These are phyloP conservation scores for Crambe crambe DNA, from an alignment of 37 sponge, comb jelly and placozoan genomes.

Conservation along the genomic window DNA sequence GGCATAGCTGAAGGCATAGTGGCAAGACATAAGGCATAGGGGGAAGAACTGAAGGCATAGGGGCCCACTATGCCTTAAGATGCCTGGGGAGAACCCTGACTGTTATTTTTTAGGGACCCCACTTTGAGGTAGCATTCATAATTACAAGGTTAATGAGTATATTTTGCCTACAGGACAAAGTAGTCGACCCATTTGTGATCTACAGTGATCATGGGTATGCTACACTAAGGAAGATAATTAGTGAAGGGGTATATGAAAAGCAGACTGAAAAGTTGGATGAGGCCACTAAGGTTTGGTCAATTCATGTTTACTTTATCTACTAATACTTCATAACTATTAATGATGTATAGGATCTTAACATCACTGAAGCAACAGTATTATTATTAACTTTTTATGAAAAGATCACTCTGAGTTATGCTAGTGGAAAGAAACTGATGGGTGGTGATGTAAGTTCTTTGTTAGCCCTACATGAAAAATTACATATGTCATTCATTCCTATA, in stretches of 20 bases:
- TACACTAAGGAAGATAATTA: constrained; percentile 34
- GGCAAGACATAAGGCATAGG: too few relatives aligned
- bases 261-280: constrained; percentile 11
- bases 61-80: too few relatives aligned
- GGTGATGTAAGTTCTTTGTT: constrained; percentile 4
- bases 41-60: too few relatives aligned
- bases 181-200: constrained; percentile 63
- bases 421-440: not conserved
- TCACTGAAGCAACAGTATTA: constrained; percentile 13
- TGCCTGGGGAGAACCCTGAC: too few relatives aligned
- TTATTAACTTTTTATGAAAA: constrained; percentile 29
- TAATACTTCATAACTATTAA: too few relatives aligned
- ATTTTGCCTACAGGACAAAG: constrained; percentile 28
- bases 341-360: constrained; percentile 7
- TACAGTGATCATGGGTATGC: constrained; percentile 44
- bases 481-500: not conserved
- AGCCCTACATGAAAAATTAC: not conserved
- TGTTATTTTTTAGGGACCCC: too few relatives aligned
- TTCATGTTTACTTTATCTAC: not conserved
- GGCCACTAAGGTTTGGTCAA: constrained; percentile 36
- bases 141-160: too few relatives aligned
- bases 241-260: constrained; percentile 40
- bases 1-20: too few relatives aligned
- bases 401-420: constrained; percentile 3
- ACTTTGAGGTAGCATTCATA: too few relatives aligned